These are phyloP conservation scores for Ambastaia sidthimunki DNA, from an alignment of 2,797 vertebrate species.

Conservation along the genomic window DNA sequence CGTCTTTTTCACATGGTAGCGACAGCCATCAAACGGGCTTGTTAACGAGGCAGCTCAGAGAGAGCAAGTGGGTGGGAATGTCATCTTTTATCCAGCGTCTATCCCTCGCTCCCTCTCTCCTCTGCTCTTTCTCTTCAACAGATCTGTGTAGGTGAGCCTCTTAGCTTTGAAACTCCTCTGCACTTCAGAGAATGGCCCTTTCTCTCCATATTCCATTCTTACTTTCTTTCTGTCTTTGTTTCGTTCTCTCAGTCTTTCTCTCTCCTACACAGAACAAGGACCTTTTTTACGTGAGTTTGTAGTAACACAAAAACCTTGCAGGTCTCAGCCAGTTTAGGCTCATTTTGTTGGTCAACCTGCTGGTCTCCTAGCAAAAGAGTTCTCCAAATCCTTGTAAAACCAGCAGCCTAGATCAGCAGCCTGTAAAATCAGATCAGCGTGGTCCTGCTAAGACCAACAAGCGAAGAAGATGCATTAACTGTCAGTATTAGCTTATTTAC, in stretches of 20 bases:
- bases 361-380: background rate
- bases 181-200: slow-evolving; percentile 27
- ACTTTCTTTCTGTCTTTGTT: background rate
- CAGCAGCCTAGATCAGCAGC: background rate
- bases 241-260: background rate
- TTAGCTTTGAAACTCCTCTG: slow-evolving; percentile 58
- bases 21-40: slow-evolving; percentile 67
- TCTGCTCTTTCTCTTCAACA: slow-evolving; percentile 47
- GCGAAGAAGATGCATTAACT: background rate
- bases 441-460: background rate
- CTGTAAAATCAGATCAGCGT: background rate
- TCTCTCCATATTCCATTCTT: slow-evolving; percentile 12
- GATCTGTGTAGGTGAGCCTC: slow-evolving; percentile 39
- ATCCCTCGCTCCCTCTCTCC: slow-evolving; percentile 41
- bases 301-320: background rate
- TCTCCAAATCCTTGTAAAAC: background rate
- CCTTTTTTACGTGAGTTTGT: background rate
- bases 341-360: no score
- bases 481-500: background rate
- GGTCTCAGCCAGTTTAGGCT: no score
- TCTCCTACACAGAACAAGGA: background rate
- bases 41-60: slow-evolving; percentile 63
- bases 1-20: slow-evolving; percentile 39
- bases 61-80: slow-evolving; percentile 69
- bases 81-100: slow-evolving; percentile 73